These are phyloP conservation scores for Desmodus rotundus DNA, from an alignment of 2,113 vertebrate species.

Conservation along the genomic window DNA sequence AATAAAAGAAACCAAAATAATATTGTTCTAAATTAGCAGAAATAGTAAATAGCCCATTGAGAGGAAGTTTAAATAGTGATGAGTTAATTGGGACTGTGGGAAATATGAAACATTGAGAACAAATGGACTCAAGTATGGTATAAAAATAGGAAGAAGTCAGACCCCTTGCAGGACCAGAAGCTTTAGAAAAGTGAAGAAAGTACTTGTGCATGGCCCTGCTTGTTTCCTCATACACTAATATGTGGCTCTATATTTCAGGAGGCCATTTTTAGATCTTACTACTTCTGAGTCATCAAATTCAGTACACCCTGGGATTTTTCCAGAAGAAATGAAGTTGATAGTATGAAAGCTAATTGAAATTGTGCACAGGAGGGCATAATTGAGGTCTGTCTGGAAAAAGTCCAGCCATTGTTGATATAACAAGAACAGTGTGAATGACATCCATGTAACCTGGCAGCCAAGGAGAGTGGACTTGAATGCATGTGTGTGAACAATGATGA, in stretches of 20 bases:
- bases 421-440: no score
- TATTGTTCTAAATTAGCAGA: slow-evolving; percentile 50
- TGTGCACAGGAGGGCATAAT: not conserved
- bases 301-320: slow-evolving; percentile 11
- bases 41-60: slow-evolving; percentile 35
- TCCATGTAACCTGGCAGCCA: no score
- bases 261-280: slow-evolving; percentile 22
- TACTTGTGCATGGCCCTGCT: slow-evolving; percentile 2
- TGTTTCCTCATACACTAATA: slow-evolving; percentile 41
- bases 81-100: not conserved
- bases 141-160: not conserved
- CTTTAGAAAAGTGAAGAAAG: not conserved
- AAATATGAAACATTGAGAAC: slow-evolving; percentile 14
- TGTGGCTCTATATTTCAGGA: slow-evolving; percentile 19
- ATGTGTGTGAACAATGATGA: no score
- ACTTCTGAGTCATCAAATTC: slow-evolving; percentile 47
- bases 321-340: not conserved
- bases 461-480: no score
- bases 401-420: no score
- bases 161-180: not conserved
- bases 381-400: no score
- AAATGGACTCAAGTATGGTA: not conserved
- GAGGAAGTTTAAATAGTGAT: slow-evolving; percentile 18
- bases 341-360: not conserved
- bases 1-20: slow-evolving; percentile 29